These are phyloP conservation scores for Netelia virgata DNA, from an alignment of 2,888 invertebrate genomes.

Conservation along the genomic window DNA sequence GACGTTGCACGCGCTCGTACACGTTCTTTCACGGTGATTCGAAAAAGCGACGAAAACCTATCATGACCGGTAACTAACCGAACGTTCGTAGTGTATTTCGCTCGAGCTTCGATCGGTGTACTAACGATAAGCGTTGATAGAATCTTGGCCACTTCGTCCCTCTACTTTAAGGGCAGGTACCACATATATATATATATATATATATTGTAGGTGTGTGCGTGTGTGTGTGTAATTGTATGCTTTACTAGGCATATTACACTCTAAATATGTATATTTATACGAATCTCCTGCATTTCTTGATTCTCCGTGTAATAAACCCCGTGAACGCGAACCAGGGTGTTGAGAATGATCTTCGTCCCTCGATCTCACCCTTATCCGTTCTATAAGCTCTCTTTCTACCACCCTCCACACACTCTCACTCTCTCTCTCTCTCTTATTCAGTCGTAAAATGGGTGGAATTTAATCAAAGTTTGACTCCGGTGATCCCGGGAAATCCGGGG, in stretches of 20 bases:
- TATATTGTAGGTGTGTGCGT: too few relatives aligned
- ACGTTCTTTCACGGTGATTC: too few relatives aligned
- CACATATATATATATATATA: not conserved
- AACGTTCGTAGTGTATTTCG: not conserved
- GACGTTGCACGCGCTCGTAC: not conserved
- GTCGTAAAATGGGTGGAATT: conserved; percentile 77
- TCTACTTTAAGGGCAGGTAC: not conserved
- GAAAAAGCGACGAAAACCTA: not conserved
- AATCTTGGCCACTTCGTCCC: conserved; percentile 20
- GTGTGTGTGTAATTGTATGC: not conserved
- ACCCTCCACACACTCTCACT: conserved; percentile 22
- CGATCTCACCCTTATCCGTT: conserved; percentile 34
- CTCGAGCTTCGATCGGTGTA: not conserved
- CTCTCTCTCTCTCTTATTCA: conserved; percentile 27
- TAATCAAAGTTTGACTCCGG: conserved; percentile 76
- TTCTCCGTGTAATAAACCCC: conserved; percentile 60
- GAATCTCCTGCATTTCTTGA: conserved; percentile 39
- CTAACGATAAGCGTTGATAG: conserved; percentile 35
- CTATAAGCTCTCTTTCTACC: conserved; percentile 3
- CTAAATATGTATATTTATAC: not conserved
- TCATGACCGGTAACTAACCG: not conserved
- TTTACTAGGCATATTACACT: conserved; percentile 15
- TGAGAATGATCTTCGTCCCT: conserved; percentile 33
- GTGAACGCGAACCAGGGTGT: conserved; percentile 24
- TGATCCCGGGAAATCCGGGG: conserved; percentile 42